Base-by-base conservation (phyloP, 2,888 invertebrate genomes). In the Trichacis sp. region DNA sequence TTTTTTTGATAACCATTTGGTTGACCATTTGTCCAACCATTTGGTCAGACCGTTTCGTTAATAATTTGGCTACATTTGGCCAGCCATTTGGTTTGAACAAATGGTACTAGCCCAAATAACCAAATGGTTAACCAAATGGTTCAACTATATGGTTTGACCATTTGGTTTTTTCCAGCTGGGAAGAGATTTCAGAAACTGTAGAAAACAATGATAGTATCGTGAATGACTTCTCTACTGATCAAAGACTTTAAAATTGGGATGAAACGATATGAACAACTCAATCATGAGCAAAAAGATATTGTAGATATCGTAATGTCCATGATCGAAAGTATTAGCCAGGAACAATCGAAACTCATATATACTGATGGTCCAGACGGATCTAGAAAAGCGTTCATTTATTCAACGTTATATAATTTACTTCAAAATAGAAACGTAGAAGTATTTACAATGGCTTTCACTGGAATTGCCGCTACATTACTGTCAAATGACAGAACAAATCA, bases 281-380 rank as follows among this genome's bases (percentile, higher is more conserved):
- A 59, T 59, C 18, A 45, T 18, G n/a, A 58, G 29, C 59, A 54
- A 17, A 61, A 17, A 53, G 15, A 53, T 48, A 50, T 54, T 36
- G 30, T 29, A 4, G 43, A 59, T 42, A 38, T 14, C 8, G 15
- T 61, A 38, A 20, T 61, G 9, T n/a, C 11, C 20, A 20, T 15
- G 17, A 24, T 40, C 8, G 36, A 36, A n/a, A 11, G 3, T 6
- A 4, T 11, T 6, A 11, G 36, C 4, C 3, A 36, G 3, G n/a
- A 12, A 6, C 4, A 36, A 36, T 36, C 12, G 12, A 36, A 36
- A 3, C 59, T 46, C 24, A 53, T 64, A 14, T 72, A 66, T 17
- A 65, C 68, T 20, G 84, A 85, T 70, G 84, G 81, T 12, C 80
- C 84, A 1, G 84, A 81, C 2, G 85, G 84, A 12, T 78, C 81